Conservation (phyloP, 2,888 invertebrate genomes). For the Euplagia quadripunctaria region DNA sequence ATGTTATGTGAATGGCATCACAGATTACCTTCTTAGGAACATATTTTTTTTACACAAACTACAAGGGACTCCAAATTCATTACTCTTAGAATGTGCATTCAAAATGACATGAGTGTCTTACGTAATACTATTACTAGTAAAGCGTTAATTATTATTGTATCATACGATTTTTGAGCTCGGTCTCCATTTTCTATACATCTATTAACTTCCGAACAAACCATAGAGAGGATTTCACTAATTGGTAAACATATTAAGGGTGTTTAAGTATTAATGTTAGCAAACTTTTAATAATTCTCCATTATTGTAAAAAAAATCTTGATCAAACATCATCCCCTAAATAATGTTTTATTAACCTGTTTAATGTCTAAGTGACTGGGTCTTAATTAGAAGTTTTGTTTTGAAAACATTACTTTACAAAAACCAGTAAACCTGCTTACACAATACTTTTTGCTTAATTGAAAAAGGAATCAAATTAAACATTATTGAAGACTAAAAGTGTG, state of each 20-base stretch:
- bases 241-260: not conserved
- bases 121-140: conserved; percentile 73
- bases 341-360: too few relatives aligned
- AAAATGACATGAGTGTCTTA: conserved; percentile 67
- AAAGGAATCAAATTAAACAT: not conserved
- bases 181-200: conserved; percentile 34
- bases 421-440: too few relatives aligned
- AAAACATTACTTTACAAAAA: too few relatives aligned
- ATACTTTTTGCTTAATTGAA: not conserved
- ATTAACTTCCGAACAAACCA: conserved; percentile 24
- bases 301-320: not conserved
- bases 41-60: conserved; percentile 27
- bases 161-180: conserved; percentile 69
- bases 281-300: not conserved
- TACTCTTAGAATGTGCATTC: conserved; percentile 68
- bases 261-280: not conserved
- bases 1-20: too few relatives aligned
- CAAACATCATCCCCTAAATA: too few relatives aligned
- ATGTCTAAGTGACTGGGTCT: too few relatives aligned
- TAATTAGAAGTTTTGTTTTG: too few relatives aligned
- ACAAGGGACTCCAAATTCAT: conserved; percentile 32
- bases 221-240: conserved; percentile 19
- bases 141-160: conserved; percentile 83
- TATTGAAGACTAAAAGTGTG: not conserved
- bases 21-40: too few relatives aligned